Evolutionary conservation across 2,797 vertebrate genomes (phyloP), one percentile per base, ranked within the genome.

Genomic region (Sus cebifrons): DNA sequence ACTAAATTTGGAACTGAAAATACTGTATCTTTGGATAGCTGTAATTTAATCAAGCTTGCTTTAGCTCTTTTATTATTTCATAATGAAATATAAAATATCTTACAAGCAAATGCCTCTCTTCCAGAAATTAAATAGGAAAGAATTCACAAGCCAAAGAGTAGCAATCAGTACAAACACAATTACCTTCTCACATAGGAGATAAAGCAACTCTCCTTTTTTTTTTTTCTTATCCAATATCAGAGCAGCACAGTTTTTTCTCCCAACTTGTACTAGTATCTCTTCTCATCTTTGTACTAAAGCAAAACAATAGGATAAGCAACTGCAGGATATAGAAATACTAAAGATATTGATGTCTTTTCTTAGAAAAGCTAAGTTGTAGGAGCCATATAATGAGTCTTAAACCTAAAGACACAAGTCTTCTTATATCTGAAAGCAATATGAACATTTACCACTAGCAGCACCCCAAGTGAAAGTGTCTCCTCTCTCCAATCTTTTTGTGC

Each of bases 41-140:
- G 9, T 95, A 92, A 96, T 85, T 44, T 95, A 83, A 97, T 95
- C 17, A 96, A 84, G 32, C 60, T 75, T 17, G 64, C 2, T 97
- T 67, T 74, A 95, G 14, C 17, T 97, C 71, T 44, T n/a, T 84
- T 96, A 75, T 94, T 93, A 91, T 79, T 95, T 97, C 44, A 97
- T 97, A 97, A 97, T 97, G 70, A 95, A 97, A 95, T 90, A 89
- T 81, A 93, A 96, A 94, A 87, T 87, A 94, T n/a, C 60, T 95
- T 83, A 75, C 77, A 94, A 91, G 32, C 49, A 96, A 96, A 94
- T 96, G 70, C 29, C n/a, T 96, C 70, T 87, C 64, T 94, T 96
- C 13, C 25, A 94, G 94, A 96, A 94, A 95, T 88, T 95, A 94
- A 97, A 95, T 87, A 79, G n/a, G 64, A 95, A 88, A 89, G 65